Base-by-base conservation (phyloP, 2,888 invertebrate species). In the Caenorhabditis plicata region DNA sequence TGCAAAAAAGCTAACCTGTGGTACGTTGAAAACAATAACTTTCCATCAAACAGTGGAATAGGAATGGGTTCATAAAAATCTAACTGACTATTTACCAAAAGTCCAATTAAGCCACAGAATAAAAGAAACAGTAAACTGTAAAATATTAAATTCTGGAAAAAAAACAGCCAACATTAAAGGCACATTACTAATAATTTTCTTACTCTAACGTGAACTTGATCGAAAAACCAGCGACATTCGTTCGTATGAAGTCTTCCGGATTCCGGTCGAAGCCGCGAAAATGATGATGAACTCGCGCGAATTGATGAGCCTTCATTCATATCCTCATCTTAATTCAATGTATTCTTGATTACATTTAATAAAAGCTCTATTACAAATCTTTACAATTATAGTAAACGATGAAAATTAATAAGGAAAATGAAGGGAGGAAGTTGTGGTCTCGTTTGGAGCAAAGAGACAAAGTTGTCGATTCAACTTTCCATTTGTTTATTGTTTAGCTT, bases 131-230 rank as follows among this genome's bases (percentile, higher is more conserved):
- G 31, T 46, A 53, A 45, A n/a, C 41, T 47, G 23, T 58, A 42
- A 26, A 58, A 58, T 31, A 58, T 39, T 0, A 58, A 31, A 32
- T 31, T 45, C 58, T 58, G 45, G 23, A 56, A 45, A n/a, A 20
- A 4, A 23, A 13, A 41, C n/a, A 32, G 13, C 7, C 25, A 27
- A 9, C 29, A 29, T 29, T 2, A 17, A 13, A 17, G 35, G 35
- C 17, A 23, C 4, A n/a, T 20, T n/a, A 15, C 0, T 7, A 13
- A 40, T 41, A 29, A 19, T 11, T 15, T 15, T 1, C 2, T 38
- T 15, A 58, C 58, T 27, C 53, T 58, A 9, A 51, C 58, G 45
- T 58, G 58, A 29, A 58, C 44, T 32, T 58, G 58, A 31, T 58
- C 47, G 42, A 58, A 58, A 1, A 58, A 38, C 58, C 58, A 58